phyloP scores from a whole-genome alignment of 1,140 invertebrate species.

The Arctopsyche grandis region DNA sequence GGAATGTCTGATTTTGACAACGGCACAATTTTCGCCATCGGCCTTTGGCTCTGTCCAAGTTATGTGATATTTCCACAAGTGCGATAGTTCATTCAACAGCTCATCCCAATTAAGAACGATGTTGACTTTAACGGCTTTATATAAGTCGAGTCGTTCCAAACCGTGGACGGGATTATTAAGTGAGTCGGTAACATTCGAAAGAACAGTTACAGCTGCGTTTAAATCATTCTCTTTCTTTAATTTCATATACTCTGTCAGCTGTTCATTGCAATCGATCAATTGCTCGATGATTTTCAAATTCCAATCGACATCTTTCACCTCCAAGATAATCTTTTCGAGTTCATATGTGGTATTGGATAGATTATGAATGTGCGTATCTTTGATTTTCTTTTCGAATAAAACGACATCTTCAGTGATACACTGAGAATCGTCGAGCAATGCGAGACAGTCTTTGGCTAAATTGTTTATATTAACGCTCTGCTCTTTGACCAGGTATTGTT shows the following conservation, averaged over 20 bases:
- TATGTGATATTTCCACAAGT: conserved; percentile 65
- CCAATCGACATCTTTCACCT: conserved; percentile 66
- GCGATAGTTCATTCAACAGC: conserved; percentile 62
- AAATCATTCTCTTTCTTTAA: conserved; percentile 63
- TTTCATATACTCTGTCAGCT: conserved; percentile 64
- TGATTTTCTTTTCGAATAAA: conserved; percentile 65
- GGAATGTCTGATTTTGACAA: conserved; percentile 60
- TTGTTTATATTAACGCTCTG: conserved; percentile 65
- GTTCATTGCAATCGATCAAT: conserved; percentile 66
- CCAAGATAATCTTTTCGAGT: conserved; percentile 65
- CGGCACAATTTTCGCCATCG: conserved; percentile 55
- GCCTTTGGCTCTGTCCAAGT: conserved; percentile 53
- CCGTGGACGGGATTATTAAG: conserved; percentile 64
- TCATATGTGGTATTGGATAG: conserved; percentile 67
- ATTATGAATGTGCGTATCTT: conserved; percentile 69
- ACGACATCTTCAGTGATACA: conserved; percentile 65
- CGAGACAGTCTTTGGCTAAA: conserved; percentile 65
- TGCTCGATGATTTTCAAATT: conserved; percentile 65
- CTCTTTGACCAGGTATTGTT: conserved; percentile 66
- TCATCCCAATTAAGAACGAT: conserved; percentile 60
- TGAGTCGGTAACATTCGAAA: conserved; percentile 64
- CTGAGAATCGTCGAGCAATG: conserved; percentile 64
- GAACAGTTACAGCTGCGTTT: conserved; percentile 63
- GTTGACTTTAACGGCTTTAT: conserved; percentile 61
- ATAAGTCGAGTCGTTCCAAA: conserved; percentile 66